Evolutionary conservation across 2,888 invertebrate genomes (phyloP).

Genomic region (Mesorhabditis sp.): DNA sequence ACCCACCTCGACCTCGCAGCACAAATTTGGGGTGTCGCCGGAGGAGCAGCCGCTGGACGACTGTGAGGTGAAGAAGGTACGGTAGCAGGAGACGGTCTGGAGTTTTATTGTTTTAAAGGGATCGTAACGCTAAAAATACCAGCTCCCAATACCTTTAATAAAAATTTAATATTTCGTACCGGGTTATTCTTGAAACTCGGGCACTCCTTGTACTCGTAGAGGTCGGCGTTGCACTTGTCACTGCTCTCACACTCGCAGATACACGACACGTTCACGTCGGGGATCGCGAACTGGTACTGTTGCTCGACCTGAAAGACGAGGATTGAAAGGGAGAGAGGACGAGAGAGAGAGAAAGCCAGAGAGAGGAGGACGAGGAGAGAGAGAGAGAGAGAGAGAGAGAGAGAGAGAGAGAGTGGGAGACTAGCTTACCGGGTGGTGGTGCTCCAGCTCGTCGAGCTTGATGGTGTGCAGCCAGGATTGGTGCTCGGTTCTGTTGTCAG

Average conservation of each 20-base stretch:
- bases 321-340: background rate
- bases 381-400: background rate
- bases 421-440: constrained; percentile 48
- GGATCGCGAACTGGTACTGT: constrained; percentile 54
- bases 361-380: background rate
- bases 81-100: constrained; percentile 42
- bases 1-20: constrained; percentile 49
- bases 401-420: background rate
- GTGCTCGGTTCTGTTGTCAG: constrained; percentile 13
- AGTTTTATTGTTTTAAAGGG: background rate
- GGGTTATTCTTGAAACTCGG: constrained; percentile 10
- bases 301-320: constrained; percentile 41
- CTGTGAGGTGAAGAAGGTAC: constrained; percentile 56
- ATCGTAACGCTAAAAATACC: background rate
- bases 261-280: constrained; percentile 51
- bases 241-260: constrained; percentile 51
- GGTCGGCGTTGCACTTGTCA: constrained; percentile 26
- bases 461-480: constrained; percentile 48
- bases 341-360: background rate
- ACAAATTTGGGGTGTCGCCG: constrained; percentile 43
- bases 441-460: constrained; percentile 46
- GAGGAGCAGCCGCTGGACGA: constrained; percentile 44
- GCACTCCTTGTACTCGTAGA: constrained; percentile 35
- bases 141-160: background rate
- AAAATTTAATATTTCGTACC: background rate